Percentiles rank a stretch among this genome's conserved stretches.
These are phyloP conservation scores for Gymnopithys bicolor DNA, from an alignment of 2,797 vertebrate genomes.

Conservation along the genomic window DNA sequence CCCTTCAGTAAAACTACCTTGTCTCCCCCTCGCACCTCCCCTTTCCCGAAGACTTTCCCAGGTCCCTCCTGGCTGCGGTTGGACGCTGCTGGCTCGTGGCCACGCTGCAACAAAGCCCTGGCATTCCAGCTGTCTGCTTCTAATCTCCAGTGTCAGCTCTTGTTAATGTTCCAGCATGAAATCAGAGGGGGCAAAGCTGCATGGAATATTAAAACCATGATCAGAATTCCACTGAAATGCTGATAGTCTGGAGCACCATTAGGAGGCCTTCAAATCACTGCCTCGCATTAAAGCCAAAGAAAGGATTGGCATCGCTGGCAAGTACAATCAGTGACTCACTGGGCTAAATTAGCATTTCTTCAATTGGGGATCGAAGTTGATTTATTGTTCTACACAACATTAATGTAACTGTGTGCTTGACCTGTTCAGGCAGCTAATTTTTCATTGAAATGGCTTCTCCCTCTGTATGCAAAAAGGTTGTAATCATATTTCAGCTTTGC, in stretches of 20 bases:
- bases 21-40: conserved; percentile 74
- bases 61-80: conserved; percentile 89
- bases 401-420: conserved; percentile 81
- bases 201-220: conserved; percentile 96
- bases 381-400: conserved; percentile 82
- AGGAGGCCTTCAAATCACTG: conserved; percentile 76
- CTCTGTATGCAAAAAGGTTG: conserved; percentile 70
- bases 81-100: conserved; percentile 93
- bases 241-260: conserved; percentile 81
- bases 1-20: conserved; percentile 82
- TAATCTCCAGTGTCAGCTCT: conserved; percentile 99
- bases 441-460: conserved; percentile 78
- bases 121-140: conserved; percentile 99
- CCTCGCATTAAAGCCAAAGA: conserved; percentile 75
- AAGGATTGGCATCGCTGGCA: conserved; percentile 77
- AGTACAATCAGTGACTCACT: conserved; percentile 79
- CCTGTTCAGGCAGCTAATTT: conserved; percentile 80
- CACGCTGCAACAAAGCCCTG: conserved; percentile 95
- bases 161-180: conserved; percentile 97
- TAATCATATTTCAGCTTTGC: conserved; percentile 79
- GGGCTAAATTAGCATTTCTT: conserved; percentile 82
- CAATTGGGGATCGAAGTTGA: conserved; percentile 83
- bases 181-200: conserved; percentile 92
- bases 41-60: conserved; percentile 86
- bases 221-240: conserved; percentile 92